Evolutionary conservation across 2,797 vertebrate genomes (phyloP), one percentile per base, ranked within the genome.

Genomic region (Poeciliopsis gracilis): DNA sequence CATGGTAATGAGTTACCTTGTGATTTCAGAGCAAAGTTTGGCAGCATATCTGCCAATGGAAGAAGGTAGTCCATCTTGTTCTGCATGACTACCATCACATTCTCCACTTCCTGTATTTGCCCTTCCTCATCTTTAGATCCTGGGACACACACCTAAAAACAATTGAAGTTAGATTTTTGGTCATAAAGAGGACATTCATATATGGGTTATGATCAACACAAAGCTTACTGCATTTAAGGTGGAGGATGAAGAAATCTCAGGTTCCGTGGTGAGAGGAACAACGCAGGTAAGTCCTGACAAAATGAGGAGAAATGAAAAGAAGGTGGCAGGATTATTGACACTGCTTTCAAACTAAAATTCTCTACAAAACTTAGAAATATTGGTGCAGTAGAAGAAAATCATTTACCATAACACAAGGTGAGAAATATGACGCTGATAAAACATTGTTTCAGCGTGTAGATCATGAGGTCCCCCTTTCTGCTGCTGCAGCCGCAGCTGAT

Each of bases 231-330:
- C 0, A 13, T 9, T 3, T 33, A 36, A 36, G 59, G 16, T 63
- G 28, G 59, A 3, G 8, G 59, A 16, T 20, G 59, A 36, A 36
- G 16, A 63, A 18, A 63, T 16, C 1, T 0, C 2, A 33, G 28
- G 4, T 2, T 61, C 6, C 1, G 0, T 4, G 0, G 15, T 5
- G 3, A n/a, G 4, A 30, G 30, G 11, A 33, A 61, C 2, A 30
- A 63, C 1, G 30, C 2, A 18, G 7, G 30, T 3, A 36, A 18
- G 36, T 36, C 28, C 59, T 36, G 38, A 38, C 38, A 33, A 63
- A 36, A 36, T 3, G 30, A 63, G 59, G 15, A 63, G 57, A 38
- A 38, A 38, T 38, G 38, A 38, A 13, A 4, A 12, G 16, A 63
- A 63, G 16, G 30, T 20, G 13, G 33, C 57, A 61, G 28, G 15